Conservation (phyloP, 2,888 invertebrate species). For the Baccha elongata region DNA sequence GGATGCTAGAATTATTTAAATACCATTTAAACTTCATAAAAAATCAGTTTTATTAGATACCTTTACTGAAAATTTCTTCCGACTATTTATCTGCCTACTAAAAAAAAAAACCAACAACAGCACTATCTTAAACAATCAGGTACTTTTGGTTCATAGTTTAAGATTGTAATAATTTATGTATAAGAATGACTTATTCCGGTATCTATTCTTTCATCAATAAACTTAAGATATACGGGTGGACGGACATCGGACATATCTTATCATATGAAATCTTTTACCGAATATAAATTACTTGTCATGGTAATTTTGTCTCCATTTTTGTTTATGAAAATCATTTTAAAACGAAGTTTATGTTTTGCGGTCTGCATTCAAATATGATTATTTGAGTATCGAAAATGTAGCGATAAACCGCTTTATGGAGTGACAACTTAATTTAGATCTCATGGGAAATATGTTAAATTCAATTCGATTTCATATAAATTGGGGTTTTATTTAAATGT, state of each 20-base stretch:
- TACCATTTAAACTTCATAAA: background rate
- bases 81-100: no score
- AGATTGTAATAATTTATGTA: background rate
- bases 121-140: background rate
- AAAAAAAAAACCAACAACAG: background rate
- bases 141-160: background rate
- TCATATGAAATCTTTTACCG: constrained; percentile 28
- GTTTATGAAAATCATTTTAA: constrained; percentile 2
- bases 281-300: constrained; percentile 50
- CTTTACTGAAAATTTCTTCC: background rate
- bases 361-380: constrained; percentile 6
- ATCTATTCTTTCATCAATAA: constrained; percentile 10
- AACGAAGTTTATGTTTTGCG: background rate
- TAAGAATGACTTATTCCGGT: background rate
- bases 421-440: constrained; percentile 63
- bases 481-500: constrained; percentile 21
- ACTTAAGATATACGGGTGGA: constrained; percentile 19
- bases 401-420: constrained; percentile 37
- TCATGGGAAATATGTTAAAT: constrained; percentile 18
- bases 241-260: constrained; percentile 35
- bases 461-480: constrained; percentile 28
- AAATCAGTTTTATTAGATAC: background rate
- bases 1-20: background rate
- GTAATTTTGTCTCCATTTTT: constrained; percentile 1
- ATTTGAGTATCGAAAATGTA: constrained; percentile 19